These are phyloP conservation scores for Xyrauchen texanus DNA, from an alignment of 2,113 vertebrate species.

Conservation along the genomic window DNA sequence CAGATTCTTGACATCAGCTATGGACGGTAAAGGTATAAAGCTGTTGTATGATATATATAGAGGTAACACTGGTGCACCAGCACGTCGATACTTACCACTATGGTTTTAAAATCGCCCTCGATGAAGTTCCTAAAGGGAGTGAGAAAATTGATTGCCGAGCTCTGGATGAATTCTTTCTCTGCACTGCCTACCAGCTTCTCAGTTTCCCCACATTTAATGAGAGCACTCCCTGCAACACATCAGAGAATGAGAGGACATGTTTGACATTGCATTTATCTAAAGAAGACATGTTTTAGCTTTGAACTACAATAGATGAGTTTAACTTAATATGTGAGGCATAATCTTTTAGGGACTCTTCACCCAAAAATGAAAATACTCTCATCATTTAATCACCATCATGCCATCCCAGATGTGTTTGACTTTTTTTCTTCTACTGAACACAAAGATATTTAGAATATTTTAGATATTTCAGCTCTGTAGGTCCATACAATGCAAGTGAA, in stretches of 20 bases:
- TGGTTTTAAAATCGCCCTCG: slow-evolving; percentile 98
- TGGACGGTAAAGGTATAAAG: too few relatives aligned
- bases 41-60: too few relatives aligned
- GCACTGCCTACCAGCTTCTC: slow-evolving; percentile 93
- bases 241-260: neutral
- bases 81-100: slow-evolving; percentile 82
- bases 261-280: neutral
- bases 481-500: too few relatives aligned
- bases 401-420: too few relatives aligned
- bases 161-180: slow-evolving; percentile 93
- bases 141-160: slow-evolving; percentile 94
- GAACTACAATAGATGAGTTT: too few relatives aligned
- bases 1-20: neutral
- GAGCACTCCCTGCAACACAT: slow-evolving; percentile 85
- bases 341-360: too few relatives aligned
- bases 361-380: too few relatives aligned
- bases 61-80: neutral
- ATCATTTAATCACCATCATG: too few relatives aligned
- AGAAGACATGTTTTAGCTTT: neutral
- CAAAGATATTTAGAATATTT: too few relatives aligned
- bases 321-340: too few relatives aligned
- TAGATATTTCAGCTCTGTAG: too few relatives aligned
- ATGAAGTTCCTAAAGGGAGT: slow-evolving; percentile 96
- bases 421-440: too few relatives aligned
- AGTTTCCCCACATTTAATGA: slow-evolving; percentile 97